A percentile compares a stretch with the other conserved stretches of the same genome.
Evolutionary conservation across 2,113 vertebrate genomes (phyloP).

Genomic region (Oenanthe melanoleuca): DNA sequence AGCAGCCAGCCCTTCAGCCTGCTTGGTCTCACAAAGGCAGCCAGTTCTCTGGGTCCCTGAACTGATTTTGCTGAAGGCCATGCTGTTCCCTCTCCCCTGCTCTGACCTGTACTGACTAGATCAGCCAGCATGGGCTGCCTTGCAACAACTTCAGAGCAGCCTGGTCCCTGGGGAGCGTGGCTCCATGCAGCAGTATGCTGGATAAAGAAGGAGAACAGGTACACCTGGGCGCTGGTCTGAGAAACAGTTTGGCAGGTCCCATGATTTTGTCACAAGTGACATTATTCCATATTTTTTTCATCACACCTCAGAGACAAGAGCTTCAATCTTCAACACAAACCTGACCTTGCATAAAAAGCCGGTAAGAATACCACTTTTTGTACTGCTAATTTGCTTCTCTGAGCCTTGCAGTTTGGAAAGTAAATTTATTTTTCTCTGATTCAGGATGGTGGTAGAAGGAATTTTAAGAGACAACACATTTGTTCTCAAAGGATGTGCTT

Average conservation of each 20-base stretch:
- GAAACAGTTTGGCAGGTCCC: neutral
- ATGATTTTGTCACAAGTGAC: neutral
- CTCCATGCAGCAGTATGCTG: neutral
- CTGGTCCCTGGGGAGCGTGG: neutral
- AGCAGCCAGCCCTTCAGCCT: constrained; percentile 10
- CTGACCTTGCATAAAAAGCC: neutral
- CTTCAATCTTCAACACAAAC: neutral
- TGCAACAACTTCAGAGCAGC: neutral
- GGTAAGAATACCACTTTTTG: neutral
- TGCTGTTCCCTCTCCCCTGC: neutral
- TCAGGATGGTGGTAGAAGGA: neutral
- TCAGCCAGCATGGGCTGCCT: neutral
- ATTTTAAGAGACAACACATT: neutral
- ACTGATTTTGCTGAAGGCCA: neutral
- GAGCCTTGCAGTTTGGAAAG: neutral
- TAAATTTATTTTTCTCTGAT: neutral
- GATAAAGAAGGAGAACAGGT: neutral
- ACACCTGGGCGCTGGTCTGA: neutral
- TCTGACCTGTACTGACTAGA: constrained; percentile 15
- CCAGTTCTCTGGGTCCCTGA: neutral
- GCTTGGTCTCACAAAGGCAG: neutral
- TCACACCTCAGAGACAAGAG: neutral
- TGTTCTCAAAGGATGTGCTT: neutral
- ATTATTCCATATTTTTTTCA: neutral
- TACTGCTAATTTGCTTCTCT: neutral